Evolutionary conservation across 2,888 invertebrate species (phyloP), one percentile per base, ranked within the genome.

Genomic region (Leucozona laternaria): DNA sequence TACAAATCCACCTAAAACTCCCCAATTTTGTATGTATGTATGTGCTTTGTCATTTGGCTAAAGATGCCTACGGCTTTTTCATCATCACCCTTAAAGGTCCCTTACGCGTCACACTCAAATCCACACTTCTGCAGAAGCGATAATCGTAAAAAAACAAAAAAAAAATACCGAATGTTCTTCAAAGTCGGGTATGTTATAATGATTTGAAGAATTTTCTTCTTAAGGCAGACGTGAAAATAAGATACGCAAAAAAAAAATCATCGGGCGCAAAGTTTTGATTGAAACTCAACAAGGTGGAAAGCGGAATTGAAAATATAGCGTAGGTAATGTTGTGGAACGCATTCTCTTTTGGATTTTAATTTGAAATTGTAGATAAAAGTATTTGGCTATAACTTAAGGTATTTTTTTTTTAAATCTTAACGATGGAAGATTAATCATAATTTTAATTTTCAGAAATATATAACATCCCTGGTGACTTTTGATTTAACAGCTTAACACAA

Each of bases 401-500:
- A n/a, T n/a, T n/a, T n/a, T n/a, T n/a, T n/a, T n/a, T n/a, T n/a
- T n/a, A n/a, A n/a, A n/a, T n/a, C n/a, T n/a, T n/a, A n/a, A n/a
- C n/a, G n/a, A n/a, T n/a, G n/a, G n/a, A n/a, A n/a, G n/a, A n/a
- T n/a, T n/a, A n/a, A n/a, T n/a, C n/a, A n/a, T n/a, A n/a, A n/a
- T n/a, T n/a, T n/a, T n/a, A n/a, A n/a, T n/a, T n/a, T n/a, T n/a
- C n/a, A n/a, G n/a, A 28, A 31, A 31, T 5, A 31, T 31, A 2
- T 31, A 66, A 40, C 31, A 50, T 34, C 34, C 34, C 50, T 62
- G 72, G 17, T 13, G 37, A 25, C n/a, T 13, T 34, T 48, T 43
- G n/a, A n/a, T 70, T 53, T 45, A 37, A n/a, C 66, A 72, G 78
- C 62, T 79, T 78, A 72, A 79, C 43, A 71, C 71, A 76, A 79